These are phyloP conservation scores for Pegoplata infirma DNA, from an alignment of 2,888 invertebrate genomes.

Conservation along the genomic window DNA sequence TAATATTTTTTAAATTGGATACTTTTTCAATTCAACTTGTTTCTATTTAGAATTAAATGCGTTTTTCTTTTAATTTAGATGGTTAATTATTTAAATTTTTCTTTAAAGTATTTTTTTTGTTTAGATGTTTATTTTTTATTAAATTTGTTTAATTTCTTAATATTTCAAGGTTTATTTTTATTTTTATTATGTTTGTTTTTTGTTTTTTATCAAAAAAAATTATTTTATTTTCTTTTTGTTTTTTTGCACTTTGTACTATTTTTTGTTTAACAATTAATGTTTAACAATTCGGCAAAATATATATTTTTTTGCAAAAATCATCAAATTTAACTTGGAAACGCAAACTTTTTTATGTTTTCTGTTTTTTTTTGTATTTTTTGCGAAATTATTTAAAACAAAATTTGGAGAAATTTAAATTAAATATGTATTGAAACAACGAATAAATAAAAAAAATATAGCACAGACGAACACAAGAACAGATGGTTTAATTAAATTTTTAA, in stretches of 20 bases:
- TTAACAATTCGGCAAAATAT: neutral
- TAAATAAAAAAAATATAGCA: neutral
- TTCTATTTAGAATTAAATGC: neutral
- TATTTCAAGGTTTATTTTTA: neutral
- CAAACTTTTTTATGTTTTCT: no score
- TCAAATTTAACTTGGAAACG: slow-evolving; percentile 6
- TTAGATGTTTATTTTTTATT: neutral
- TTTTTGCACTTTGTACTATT: neutral
- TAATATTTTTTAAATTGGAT: neutral
- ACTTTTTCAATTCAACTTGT: neutral
- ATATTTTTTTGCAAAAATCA: neutral
- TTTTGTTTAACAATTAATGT: no score
- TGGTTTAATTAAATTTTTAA: no score
- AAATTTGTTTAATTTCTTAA: neutral
- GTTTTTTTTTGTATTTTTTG: no score
- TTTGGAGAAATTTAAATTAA: neutral
- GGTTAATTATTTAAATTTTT: neutral
- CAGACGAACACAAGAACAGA: neutral
- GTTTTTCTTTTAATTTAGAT: neutral
- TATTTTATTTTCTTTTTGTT: neutral
- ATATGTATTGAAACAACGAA: no score
- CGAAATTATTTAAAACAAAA: slow-evolving; percentile 1
- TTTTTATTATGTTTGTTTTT: neutral
- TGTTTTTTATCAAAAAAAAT: no score
- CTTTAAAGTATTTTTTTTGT: neutral